phyloP scores from a whole-genome alignment of 2,888 invertebrate species.

The Polyommatus icarus region DNA sequence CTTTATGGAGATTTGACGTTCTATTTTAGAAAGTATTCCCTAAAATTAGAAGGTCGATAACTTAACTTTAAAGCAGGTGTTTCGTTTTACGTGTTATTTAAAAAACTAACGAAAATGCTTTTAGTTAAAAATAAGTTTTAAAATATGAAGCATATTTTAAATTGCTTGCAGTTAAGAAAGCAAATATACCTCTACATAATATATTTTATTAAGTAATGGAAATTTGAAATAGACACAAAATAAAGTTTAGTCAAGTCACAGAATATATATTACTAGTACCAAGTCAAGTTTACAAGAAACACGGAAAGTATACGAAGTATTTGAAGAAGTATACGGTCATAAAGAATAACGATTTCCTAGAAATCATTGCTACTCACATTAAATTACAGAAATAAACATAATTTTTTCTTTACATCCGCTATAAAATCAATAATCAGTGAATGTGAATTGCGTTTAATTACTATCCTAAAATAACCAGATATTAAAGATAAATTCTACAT shows the following conservation, averaged over 20 bases:
- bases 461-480: background rate
- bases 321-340: background rate
- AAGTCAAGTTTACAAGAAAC: background rate
- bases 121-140: background rate
- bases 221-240: background rate
- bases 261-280: too few species aligned
- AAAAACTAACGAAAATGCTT: background rate
- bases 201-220: background rate
- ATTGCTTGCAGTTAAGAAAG: too few species aligned
- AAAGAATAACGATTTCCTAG: conserved; percentile 8
- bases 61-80: conserved; percentile 3
- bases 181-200: too few species aligned
- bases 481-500: background rate
- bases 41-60: conserved; percentile 2
- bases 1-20: conserved; percentile 14
- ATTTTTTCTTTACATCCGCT: background rate
- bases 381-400: background rate
- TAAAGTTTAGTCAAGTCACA: background rate
- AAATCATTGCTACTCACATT: background rate
- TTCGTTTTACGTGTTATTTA: background rate
- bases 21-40: conserved; percentile 23
- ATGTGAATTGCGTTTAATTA: background rate
- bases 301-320: background rate
- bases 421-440: background rate
- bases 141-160: background rate